Conservation (phyloP, 2,113 vertebrate species). For the Notarius lentiginosus region DNA sequence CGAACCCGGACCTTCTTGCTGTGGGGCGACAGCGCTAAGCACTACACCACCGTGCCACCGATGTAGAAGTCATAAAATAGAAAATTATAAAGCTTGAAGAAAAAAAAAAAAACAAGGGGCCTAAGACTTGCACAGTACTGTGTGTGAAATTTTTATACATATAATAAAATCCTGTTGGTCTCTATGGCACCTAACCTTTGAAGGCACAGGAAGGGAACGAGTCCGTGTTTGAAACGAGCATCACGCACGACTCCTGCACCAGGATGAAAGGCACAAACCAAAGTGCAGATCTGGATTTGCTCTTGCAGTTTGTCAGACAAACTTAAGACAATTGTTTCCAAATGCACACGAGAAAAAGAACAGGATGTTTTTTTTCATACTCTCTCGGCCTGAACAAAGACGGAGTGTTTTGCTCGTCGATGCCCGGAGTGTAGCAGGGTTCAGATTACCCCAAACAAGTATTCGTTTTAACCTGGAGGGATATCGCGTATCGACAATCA, state of each 20-base stretch:
- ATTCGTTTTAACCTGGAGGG: background rate
- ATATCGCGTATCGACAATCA: background rate
- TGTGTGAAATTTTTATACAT: too few species aligned
- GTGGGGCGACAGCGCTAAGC: too few species aligned
- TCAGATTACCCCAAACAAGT: too few species aligned
- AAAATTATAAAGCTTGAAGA: too few species aligned
- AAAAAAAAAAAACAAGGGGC: too few species aligned
- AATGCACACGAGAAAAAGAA: background rate
- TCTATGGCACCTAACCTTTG: background rate
- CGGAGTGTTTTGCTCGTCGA: background rate
- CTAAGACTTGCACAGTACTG: too few species aligned
- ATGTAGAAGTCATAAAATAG: too few species aligned
- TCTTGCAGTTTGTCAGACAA: background rate
- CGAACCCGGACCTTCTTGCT: too few species aligned
- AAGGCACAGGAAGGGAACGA: background rate
- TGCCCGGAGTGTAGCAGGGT: too few species aligned
- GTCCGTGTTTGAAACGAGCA: background rate
- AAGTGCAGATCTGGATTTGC: background rate
- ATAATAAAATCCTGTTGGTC: background rate
- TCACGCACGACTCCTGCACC: background rate
- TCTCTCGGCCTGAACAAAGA: background rate
- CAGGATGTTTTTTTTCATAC: background rate
- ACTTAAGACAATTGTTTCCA: background rate
- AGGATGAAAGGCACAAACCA: conserved; percentile 27
- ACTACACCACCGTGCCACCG: too few species aligned